Base-by-base conservation (phyloP, 2,888 invertebrate genomes). In the Diachrysia chrysitis region DNA sequence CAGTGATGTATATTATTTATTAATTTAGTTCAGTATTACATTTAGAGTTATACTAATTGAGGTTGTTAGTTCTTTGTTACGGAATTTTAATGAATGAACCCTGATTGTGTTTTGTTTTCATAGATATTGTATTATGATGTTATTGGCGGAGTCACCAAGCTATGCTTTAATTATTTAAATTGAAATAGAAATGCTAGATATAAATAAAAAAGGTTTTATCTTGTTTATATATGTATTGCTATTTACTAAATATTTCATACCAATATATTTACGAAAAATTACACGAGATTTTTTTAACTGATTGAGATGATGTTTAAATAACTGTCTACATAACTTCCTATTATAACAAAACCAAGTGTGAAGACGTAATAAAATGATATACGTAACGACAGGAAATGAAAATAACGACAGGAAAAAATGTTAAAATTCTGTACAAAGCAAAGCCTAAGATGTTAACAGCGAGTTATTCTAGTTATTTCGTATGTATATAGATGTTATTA, bases 401-500 rank as follows among this genome's bases (percentile, higher is more conserved):
- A n/a, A n/a, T 42, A 42, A 42, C 5, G n/a, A n/a, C 42, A 42
- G n/a, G 0, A 21, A 6, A 2, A 35, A n/a, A n/a, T 59, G 19
- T 56, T 51, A 68, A 68, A 54, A n/a, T 66, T 76, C 65, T 66
- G 69, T 72, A 32, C 35, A 9, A 62, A 72, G 19, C 58, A 35
- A 54, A 14, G 29, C 12, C 14, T 63, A 58, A 14, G 21, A 73
- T 72, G 75, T 71, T 79, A 81, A 82, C 71, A 83, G 76, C 81
- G 85, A 86, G 80, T 85, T 83, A 76, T 82, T 82, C 79, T 85
- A 85, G 81, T 83, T 82, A 71, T 71, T 71, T 73, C 63, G 62
- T 82, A 76, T 81, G 84, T 88, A 87, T 87, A 86, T 87, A 89
- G 71, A 65, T 83, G 78, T 78, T 80, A 76, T 77, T 75, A 74